Percentiles rank a stretch among this genome's conserved stretches.
These are phyloP conservation scores for Sthenelais limicola DNA, from an alignment of 2,888 invertebrate species.

Conservation along the genomic window DNA sequence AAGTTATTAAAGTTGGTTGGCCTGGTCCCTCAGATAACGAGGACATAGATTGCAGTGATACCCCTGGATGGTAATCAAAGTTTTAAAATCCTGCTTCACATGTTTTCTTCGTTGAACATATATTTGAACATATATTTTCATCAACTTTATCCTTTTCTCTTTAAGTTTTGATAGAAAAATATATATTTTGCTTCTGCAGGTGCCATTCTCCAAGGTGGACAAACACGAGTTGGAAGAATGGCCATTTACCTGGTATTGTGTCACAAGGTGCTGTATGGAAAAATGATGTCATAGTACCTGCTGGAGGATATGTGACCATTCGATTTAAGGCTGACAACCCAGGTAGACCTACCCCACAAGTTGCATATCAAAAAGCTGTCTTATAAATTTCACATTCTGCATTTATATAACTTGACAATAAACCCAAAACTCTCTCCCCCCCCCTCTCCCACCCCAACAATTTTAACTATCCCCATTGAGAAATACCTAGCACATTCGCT, in stretches of 20 bases:
- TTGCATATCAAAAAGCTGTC: too few species aligned
- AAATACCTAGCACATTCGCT: too few species aligned
- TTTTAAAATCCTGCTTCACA: too few species aligned
- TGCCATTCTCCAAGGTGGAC: slow-evolving; percentile 36
- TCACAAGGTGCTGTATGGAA: slow-evolving; percentile 53
- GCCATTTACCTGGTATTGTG: slow-evolving; percentile 25
- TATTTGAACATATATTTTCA: too few species aligned
- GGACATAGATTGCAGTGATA: too few species aligned
- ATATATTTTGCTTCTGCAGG: slow-evolving; percentile 43
- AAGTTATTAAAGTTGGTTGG: slow-evolving; percentile 35
- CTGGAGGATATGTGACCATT: slow-evolving; percentile 67
- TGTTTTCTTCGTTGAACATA: too few species aligned
- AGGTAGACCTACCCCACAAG: slow-evolving; percentile 31
- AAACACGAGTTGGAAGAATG: slow-evolving; percentile 30
- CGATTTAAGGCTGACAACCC: slow-evolving; percentile 67
- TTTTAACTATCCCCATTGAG: too few species aligned
- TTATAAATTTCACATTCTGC: too few species aligned
- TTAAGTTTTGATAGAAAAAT: not conserved
- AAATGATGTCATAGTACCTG: slow-evolving; percentile 66
- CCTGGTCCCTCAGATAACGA: not conserved
- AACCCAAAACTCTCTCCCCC: too few species aligned
- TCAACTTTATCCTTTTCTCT: not conserved
- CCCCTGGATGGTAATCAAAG: slow-evolving; percentile 34
- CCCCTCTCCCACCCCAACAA: too few species aligned
- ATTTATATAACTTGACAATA: too few species aligned